Base-by-base conservation (phyloP, 2,888 invertebrate genomes). In the Hydriomena furcata region DNA sequence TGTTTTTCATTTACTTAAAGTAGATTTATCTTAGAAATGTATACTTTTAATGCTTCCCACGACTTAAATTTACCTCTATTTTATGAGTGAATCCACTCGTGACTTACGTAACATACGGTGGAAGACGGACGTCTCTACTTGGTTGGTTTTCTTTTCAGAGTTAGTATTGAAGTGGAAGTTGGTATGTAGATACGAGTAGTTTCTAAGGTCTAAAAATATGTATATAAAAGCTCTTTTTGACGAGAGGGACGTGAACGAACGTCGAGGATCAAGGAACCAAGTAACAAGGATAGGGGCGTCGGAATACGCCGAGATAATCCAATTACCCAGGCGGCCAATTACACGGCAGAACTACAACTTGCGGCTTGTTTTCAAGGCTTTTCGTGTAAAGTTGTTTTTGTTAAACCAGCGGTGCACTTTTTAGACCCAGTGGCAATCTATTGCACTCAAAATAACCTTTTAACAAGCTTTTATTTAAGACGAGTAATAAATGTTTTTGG, bases 291-390 rank as follows among this genome's bases (percentile, higher is more conserved):
- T 68, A 70, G 63, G 61, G 71, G 68, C 62, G 66, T 66, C 47
- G 62, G 61, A 71, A 68, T 65, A 70, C 63, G 62, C 61, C 51
- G 55, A 66, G 74, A 73, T 79, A 79, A 78, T 76, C 76, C 76
- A 77, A 79, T 79, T 79, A 79, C 66, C 62, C 63, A 68, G 61
- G 61, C 66, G 59, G 65, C 72, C 73, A 78, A 78, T 79, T 76
- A 77, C 73, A 67, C 65, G 62, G 65, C 65, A 66, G 71, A 73
- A 73, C 65, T 70, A 67, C 66, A 58, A 65, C 59, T 55, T 63
- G 62, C 48, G 58, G 59, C 48, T 25, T 20, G 37, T 32, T 32
- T 42, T 35, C 31, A 32, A 38, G 45, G 63, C 12, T 44, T 36
- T 40, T 48, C 12, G 7, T 36, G 30, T 31, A 24, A 32, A 21